Evolutionary conservation across 2,113 vertebrate species (phyloP), one percentile per base, ranked within the genome.

Genomic region (Coreoperca whiteheadi): DNA sequence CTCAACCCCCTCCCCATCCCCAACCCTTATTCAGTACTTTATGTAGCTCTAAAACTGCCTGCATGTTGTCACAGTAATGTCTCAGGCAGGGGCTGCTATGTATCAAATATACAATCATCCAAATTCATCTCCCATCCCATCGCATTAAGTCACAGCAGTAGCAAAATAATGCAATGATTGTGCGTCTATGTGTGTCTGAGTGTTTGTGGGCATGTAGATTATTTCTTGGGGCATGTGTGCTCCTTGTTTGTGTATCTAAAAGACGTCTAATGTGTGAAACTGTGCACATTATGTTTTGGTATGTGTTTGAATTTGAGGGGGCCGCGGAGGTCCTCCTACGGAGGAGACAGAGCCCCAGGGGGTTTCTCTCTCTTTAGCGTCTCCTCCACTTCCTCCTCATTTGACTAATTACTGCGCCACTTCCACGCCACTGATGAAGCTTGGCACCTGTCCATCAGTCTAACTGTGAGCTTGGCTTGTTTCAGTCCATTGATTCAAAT

Each of bases 391-490:
- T 92, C 81, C 87, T 92, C 78, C 90, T 94, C 90, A 91, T 94
- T 90, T 93, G 81, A 87, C 89, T 94, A 94, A 95, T 94, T 92
- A 93, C 89, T 85, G 81, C 80, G 74, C 87, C 88, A 90, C 85
- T 94, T 94, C 89, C 92, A 93, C 79, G 28, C 81, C 81, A 79
- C 81, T 92, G 91, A 95, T 87, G 90, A 89, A 89, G 92, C 91
- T 91, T 92, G 91, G 91, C 94, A 93, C 90, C 90, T 94, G 93
- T 92, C 94, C 91, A 88, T 95, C 93, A 89, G 81, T 72, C 65
- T 60, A 25, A 78, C 78, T 74, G 76, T 54, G 39, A 74, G 64
- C 68, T 83, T 67, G 56, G 76, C 76, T 54, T 59, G 54, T 64
- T 83, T 74, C 53, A 30, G 28, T 79, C 50, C 61, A 81, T 84